A percentile compares a stretch with the other conserved stretches of the same genome.
Conservation (phyloP, 2,113 vertebrate species). For the Trachemys scripta region DNA sequence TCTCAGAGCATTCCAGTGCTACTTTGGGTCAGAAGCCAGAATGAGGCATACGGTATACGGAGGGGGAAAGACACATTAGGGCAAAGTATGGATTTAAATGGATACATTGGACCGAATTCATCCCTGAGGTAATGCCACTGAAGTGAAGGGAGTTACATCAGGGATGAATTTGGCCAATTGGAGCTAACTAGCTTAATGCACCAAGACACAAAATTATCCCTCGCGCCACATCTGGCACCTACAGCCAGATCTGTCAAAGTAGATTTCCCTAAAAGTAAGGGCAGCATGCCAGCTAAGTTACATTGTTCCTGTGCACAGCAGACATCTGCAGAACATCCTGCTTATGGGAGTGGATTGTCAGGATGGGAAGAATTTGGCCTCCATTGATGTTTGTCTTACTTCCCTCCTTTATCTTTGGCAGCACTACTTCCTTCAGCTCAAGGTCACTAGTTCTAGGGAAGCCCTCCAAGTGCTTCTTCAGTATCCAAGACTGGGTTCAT, state of each 20-base stretch:
- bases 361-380: slow-evolving; percentile 1
- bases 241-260: neutral
- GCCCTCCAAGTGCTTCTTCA: slow-evolving; percentile 83
- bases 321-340: neutral
- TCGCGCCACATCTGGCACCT: neutral
- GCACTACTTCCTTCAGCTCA: slow-evolving; percentile 80
- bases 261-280: neutral
- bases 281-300: neutral
- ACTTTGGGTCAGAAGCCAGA: neutral
- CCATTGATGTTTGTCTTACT: slow-evolving; percentile 60
- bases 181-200: neutral
- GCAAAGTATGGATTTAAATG: too few relatives aligned
- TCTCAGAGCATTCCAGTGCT: neutral
- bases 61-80: too few relatives aligned
- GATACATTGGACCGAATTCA: neutral
- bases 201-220: neutral
- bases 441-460: slow-evolving; percentile 83
- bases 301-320: neutral
- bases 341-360: neutral
- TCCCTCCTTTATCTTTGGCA: slow-evolving; percentile 83
- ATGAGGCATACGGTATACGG: too few relatives aligned
- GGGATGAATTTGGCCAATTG: neutral
- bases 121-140: rapidly evolving
- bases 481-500: slow-evolving; percentile 79
- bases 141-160: neutral